Conservation (phyloP, 2,888 invertebrate genomes). For the Ormyrus nitidulus region DNA sequence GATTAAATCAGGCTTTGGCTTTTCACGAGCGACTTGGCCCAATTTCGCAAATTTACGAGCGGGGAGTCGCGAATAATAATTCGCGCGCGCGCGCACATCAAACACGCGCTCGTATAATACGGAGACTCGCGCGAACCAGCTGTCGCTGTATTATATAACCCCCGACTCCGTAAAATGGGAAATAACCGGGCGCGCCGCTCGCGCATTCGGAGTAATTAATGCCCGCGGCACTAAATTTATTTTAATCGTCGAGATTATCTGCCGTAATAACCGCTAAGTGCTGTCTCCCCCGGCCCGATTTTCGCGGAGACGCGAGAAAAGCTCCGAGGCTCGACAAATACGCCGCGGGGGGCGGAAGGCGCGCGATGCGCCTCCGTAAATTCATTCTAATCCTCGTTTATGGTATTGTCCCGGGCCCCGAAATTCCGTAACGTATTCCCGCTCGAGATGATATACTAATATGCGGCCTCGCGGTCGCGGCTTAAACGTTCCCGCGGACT, state of each 20-base stretch:
- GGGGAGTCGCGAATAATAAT: constrained; percentile 13
- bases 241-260: constrained; percentile 71
- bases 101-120: too few species aligned
- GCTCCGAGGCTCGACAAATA: constrained; percentile 41
- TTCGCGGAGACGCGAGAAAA: neutral
- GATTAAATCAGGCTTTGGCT: neutral
- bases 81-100: neutral
- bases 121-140: neutral
- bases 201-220: constrained; percentile 65
- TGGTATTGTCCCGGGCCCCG: constrained; percentile 33
- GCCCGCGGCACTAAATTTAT: constrained; percentile 68
- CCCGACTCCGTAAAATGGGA: constrained; percentile 28
- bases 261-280: constrained; percentile 71
- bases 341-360: neutral
- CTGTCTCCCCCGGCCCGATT: constrained; percentile 56
- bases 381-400: constrained; percentile 52
- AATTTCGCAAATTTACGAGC: constrained; percentile 34
- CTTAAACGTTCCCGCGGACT: too few species aligned
- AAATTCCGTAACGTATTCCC: constrained; percentile 23
- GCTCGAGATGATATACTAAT: constrained; percentile 50
- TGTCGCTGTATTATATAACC: constrained; percentile 13
- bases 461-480: neutral
- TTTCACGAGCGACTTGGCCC: constrained; percentile 25
- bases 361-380: constrained; percentile 36
- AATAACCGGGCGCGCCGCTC: constrained; percentile 24